A percentile compares a stretch with the other conserved stretches of the same genome.
Conservation (phyloP, 2,113 vertebrate species). For the Phrynocephalus versicolor region DNA sequence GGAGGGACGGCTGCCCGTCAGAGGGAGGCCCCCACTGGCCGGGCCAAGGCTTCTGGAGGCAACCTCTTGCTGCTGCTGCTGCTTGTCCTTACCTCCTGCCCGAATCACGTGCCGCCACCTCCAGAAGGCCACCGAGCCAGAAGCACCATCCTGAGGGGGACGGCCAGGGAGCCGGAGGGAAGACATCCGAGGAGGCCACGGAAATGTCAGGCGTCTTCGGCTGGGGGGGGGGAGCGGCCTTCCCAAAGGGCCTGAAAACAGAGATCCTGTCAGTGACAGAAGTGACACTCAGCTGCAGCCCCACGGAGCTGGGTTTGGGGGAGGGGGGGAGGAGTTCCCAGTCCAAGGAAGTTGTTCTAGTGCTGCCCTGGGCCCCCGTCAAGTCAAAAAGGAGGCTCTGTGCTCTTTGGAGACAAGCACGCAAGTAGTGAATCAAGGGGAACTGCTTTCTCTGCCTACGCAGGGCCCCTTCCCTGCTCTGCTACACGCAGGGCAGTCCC, state of each 20-base stretch:
- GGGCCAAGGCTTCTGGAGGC: background rate
- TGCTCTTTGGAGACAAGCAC: background rate
- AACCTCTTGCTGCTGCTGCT: too few relatives aligned
- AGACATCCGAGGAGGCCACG: background rate
- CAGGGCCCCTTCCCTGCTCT: background rate
- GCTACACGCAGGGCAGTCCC: background rate
- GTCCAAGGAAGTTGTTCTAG: too few relatives aligned
- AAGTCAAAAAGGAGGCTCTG: background rate
- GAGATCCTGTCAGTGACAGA: background rate
- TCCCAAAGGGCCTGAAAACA: background rate
- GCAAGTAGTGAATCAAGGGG: background rate
- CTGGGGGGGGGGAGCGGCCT: background rate
- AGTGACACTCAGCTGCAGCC: background rate
- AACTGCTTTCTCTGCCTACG: background rate
- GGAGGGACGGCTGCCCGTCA: too few relatives aligned
- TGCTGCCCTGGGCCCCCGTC: background rate
- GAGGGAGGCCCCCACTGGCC: background rate
- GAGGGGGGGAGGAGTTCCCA: too few relatives aligned
- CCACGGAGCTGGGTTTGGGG: too few relatives aligned
- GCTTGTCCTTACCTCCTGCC: background rate
- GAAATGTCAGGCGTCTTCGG: too few relatives aligned
- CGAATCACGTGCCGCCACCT: background rate
- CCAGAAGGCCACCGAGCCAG: too few relatives aligned
- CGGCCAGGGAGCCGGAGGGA: background rate
- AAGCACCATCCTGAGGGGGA: background rate